A percentile compares a stretch with the other conserved stretches of the same genome.
Conservation (phyloP, 2,797 vertebrate species). For the Falco peregrinus region DNA sequence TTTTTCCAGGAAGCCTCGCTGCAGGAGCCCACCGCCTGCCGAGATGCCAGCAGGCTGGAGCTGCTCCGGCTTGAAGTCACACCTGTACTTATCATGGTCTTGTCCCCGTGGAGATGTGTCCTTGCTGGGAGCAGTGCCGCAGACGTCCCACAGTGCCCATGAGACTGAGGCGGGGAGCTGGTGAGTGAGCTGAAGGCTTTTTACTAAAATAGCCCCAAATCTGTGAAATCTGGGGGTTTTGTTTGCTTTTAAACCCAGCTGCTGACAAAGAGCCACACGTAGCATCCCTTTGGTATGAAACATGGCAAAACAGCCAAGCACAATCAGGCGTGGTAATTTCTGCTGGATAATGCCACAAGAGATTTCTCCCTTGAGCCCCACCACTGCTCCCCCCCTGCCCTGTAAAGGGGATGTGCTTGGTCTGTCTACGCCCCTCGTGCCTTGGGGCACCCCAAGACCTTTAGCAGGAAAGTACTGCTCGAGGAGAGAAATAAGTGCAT, state of each 20-base stretch:
- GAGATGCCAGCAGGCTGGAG: accelerated
- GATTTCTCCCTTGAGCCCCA: not conserved
- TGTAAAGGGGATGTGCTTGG: not conserved
- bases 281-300: not conserved
- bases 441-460: not conserved
- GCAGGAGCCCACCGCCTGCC: not conserved
- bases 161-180: not conserved
- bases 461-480: not conserved
- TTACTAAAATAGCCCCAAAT: not conserved
- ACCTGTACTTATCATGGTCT: not conserved
- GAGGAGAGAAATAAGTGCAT: slow-evolving; percentile 31
- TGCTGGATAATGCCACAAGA: not conserved
- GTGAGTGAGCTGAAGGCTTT: not conserved
- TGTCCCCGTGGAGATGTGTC: not conserved
- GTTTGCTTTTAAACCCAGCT: not conserved
- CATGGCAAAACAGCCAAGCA: accelerated
- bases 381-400: not conserved
- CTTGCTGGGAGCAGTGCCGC: not conserved
- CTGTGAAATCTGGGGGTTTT: accelerated
- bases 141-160: accelerated
- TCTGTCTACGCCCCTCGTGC: not conserved
- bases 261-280: accelerated
- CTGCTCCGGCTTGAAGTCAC: not conserved
- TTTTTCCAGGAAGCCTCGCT: not conserved
- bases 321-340: accelerated